Percentiles rank a stretch among this genome's conserved stretches.
Evolutionary conservation across 1,140 invertebrate species (phyloP).

Genomic region (Saxidomus purpurata): DNA sequence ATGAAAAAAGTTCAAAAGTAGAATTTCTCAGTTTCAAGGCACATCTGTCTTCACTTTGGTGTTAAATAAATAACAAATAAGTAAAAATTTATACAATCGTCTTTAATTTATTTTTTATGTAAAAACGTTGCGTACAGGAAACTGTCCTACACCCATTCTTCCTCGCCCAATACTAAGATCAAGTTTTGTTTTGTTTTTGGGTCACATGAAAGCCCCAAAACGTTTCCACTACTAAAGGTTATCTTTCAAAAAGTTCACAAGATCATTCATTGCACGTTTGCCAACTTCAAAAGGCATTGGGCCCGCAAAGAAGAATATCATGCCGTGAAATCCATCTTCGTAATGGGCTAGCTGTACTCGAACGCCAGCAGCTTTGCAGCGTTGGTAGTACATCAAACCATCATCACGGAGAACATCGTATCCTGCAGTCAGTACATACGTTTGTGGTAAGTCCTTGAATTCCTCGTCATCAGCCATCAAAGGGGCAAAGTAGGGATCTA

Average conservation of each 20-base stretch:
- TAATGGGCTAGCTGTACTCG: slow-evolving; percentile 77
- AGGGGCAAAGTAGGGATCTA: slow-evolving; percentile 77
- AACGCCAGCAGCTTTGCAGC: slow-evolving; percentile 74
- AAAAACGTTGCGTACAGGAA: too few relatives aligned
- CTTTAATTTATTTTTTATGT: too few relatives aligned
- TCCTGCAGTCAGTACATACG: slow-evolving; percentile 78
- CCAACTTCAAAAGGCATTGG: slow-evolving; percentile 77
- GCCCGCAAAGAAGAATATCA: slow-evolving; percentile 78
- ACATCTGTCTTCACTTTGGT: too few relatives aligned
- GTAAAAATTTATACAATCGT: too few relatives aligned
- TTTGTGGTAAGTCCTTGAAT: slow-evolving; percentile 70
- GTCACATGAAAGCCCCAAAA: too few relatives aligned
- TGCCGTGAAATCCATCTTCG: slow-evolving; percentile 77
- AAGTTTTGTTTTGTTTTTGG: too few relatives aligned
- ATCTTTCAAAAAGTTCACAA: slow-evolving; percentile 70
- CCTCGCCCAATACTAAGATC: too few relatives aligned
- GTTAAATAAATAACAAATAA: too few relatives aligned
- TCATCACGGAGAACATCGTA: slow-evolving; percentile 81
- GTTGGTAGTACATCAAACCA: slow-evolving; percentile 76
- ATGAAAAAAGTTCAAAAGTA: too few relatives aligned
- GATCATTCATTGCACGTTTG: slow-evolving; percentile 73
- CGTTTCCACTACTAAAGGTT: slow-evolving; percentile 46
- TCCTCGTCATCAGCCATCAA: slow-evolving; percentile 74
- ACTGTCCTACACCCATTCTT: too few relatives aligned
- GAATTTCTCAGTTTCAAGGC: too few relatives aligned